phyloP scores from a whole-genome alignment of 2,113 vertebrate genomes.

The Oncorhynchus tshawytscha region DNA sequence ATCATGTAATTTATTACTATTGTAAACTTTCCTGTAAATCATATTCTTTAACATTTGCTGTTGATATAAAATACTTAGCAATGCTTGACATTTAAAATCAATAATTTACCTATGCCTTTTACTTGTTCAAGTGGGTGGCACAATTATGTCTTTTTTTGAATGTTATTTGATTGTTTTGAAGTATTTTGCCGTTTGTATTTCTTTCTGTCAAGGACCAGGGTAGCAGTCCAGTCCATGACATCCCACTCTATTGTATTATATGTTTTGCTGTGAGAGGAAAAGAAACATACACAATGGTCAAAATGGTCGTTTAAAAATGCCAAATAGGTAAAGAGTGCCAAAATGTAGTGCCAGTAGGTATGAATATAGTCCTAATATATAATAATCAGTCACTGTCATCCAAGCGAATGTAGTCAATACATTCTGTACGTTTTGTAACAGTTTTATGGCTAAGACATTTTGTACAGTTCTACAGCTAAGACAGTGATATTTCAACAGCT shows the following conservation, averaged over 20 bases:
- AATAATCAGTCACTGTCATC: conserved; percentile 73
- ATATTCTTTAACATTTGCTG: conserved; percentile 97
- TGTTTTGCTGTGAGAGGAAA: conserved; percentile 59
- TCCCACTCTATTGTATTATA: conserved; percentile 57
- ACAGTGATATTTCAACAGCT: conserved; percentile 65
- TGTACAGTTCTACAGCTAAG: conserved; percentile 56
- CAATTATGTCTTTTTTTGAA: conserved; percentile 44
- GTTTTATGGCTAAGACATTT: conserved; percentile 32
- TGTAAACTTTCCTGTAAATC: conserved; percentile 92
- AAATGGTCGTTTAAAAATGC: conserved; percentile 63
- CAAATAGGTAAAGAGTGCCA: conserved; percentile 76
- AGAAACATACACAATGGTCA: conserved; percentile 61
- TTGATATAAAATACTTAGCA: conserved; percentile 92
- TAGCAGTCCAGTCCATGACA: conserved; percentile 58
- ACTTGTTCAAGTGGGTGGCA: conserved; percentile 77
- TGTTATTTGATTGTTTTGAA: conserved; percentile 54
- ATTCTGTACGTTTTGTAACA: conserved; percentile 78
- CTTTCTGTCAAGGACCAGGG: conserved; percentile 65
- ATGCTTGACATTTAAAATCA: conserved; percentile 93
- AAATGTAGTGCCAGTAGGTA: conserved; percentile 72
- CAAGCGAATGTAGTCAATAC: conserved; percentile 76
- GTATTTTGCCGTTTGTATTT: conserved; percentile 60
- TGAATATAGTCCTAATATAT: conserved; percentile 55
- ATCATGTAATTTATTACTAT: conserved; percentile 95
- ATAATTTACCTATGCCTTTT: conserved; percentile 84